Evolutionary conservation across 2,888 invertebrate genomes (phyloP).

Genomic region (Shargacucullia verbasci): DNA sequence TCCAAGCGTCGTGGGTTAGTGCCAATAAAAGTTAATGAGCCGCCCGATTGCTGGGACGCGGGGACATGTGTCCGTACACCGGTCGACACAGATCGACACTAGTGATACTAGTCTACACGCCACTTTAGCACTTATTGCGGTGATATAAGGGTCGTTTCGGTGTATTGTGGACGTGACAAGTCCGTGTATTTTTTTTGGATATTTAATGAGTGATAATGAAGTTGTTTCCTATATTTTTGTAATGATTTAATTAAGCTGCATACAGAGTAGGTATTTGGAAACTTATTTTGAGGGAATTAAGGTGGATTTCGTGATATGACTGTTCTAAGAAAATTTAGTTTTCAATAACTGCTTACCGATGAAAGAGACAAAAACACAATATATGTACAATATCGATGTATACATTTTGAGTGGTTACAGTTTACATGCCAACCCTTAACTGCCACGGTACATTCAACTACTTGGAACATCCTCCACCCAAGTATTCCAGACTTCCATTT

Average conservation of each 20-base stretch:
- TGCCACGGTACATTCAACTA: slow-evolving; percentile 11
- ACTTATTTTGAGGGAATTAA: too few species aligned
- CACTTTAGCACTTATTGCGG: slow-evolving; percentile 14
- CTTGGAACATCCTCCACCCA: slow-evolving; percentile 8
- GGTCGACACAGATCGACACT: slow-evolving; percentile 39
- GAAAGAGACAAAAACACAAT: too few species aligned
- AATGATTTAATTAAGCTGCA: not conserved
- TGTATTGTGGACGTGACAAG: not conserved
- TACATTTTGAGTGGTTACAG: too few species aligned
- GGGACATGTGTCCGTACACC: slow-evolving; percentile 60
- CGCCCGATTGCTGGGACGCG: slow-evolving; percentile 66
- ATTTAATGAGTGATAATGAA: slow-evolving; percentile 43
- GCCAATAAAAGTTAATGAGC: slow-evolving; percentile 83
- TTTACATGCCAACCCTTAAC: too few species aligned
- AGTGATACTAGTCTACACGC: slow-evolving; percentile 42
- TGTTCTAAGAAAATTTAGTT: too few species aligned
- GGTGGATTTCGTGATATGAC: too few species aligned
- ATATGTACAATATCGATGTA: too few species aligned
- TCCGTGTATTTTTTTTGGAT: slow-evolving; percentile 18
- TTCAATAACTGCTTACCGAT: too few species aligned
- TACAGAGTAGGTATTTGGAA: too few species aligned
- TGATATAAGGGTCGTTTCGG: not conserved
- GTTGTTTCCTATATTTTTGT: slow-evolving; percentile 34
- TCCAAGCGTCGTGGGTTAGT: slow-evolving; percentile 60
- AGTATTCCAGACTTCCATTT: slow-evolving; percentile 27